Evolutionary conservation across 2,888 invertebrate genomes (phyloP).

Genomic region (Salticus scenicus): DNA sequence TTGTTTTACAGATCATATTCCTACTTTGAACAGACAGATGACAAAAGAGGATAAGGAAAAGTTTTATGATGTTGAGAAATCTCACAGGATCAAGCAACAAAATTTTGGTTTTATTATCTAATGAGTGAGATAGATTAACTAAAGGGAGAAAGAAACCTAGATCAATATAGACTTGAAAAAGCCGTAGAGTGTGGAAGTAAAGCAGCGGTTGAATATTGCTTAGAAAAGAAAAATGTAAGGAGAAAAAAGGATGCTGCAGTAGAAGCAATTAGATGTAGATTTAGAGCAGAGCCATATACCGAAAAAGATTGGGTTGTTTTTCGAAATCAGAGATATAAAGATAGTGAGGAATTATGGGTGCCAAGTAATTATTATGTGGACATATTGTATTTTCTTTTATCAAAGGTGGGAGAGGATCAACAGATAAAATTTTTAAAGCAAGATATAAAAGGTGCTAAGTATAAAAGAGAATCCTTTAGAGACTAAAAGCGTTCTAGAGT

Average conservation of each 20-base stretch:
- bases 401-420: constrained; percentile 22
- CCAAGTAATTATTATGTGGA: constrained; percentile 31
- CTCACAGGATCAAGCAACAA: neutral
- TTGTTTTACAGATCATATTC: constrained; percentile 27
- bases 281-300: neutral
- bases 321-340: constrained; percentile 27
- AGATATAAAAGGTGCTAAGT: constrained; percentile 8
- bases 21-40: constrained; percentile 21
- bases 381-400: constrained; percentile 19
- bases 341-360: constrained; percentile 29
- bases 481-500: constrained; percentile 14
- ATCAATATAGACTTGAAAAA: constrained; percentile 25
- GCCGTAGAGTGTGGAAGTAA: constrained; percentile 49
- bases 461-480: neutral
- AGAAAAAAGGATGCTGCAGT: constrained; percentile 10
- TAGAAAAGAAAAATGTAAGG: constrained; percentile 30
- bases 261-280: constrained; percentile 14
- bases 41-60: neutral
- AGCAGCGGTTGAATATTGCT: constrained; percentile 37
- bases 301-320: constrained; percentile 30
- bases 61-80: constrained; percentile 6
- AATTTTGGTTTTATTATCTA: constrained; percentile 33
- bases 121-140: constrained; percentile 24
- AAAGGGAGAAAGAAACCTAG: constrained; percentile 11
- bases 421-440: constrained; percentile 26